These are phyloP conservation scores for Rousettus madagascariensis DNA, from an alignment of 2,797 vertebrate genomes.

Conservation along the genomic window DNA sequence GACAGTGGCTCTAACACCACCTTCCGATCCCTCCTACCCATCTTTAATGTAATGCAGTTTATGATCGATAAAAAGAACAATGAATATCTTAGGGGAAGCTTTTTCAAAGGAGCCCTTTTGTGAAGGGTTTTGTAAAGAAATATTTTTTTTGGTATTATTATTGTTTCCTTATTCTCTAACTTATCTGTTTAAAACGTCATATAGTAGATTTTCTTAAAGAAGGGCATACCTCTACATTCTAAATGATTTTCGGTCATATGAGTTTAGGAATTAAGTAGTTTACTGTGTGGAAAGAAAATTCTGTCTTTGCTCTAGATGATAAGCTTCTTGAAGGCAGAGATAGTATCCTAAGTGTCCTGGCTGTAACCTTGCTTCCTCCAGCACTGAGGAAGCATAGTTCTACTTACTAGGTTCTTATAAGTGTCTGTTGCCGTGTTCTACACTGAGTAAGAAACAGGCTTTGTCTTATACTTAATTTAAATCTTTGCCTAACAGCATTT, in stretches of 20 bases:
- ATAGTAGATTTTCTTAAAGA: constrained; percentile 5
- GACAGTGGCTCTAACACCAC: background rate
- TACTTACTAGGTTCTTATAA: background rate
- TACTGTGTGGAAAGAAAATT: background rate
- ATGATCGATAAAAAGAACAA: constrained; percentile 10
- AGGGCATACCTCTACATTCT: background rate
- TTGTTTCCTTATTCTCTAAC: background rate
- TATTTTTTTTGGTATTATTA: background rate
- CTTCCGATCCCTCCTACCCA: background rate
- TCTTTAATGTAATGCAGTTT: background rate
- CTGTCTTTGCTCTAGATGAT: constrained; percentile 17
- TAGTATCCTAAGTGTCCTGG: background rate
- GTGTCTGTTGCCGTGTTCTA: constrained; percentile 9
- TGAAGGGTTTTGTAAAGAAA: constrained; percentile 28
- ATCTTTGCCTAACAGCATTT: constrained; percentile 72
- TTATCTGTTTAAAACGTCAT: constrained; percentile 20
- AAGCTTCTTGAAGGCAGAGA: constrained; percentile 52
- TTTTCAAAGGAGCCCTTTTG: constrained; percentile 8
- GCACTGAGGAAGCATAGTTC: background rate
- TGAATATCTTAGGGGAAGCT: background rate
- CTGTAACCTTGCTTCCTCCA: background rate
- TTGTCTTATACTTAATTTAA: constrained; percentile 79
- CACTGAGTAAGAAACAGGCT: constrained; percentile 55
- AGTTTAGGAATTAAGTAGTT: constrained; percentile 40
- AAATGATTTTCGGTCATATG: constrained; percentile 49